A percentile compares a stretch with the other conserved stretches of the same genome.
These are phyloP conservation scores for Coracopsis vasa DNA, from an alignment of 2,113 vertebrate genomes.

Conservation along the genomic window DNA sequence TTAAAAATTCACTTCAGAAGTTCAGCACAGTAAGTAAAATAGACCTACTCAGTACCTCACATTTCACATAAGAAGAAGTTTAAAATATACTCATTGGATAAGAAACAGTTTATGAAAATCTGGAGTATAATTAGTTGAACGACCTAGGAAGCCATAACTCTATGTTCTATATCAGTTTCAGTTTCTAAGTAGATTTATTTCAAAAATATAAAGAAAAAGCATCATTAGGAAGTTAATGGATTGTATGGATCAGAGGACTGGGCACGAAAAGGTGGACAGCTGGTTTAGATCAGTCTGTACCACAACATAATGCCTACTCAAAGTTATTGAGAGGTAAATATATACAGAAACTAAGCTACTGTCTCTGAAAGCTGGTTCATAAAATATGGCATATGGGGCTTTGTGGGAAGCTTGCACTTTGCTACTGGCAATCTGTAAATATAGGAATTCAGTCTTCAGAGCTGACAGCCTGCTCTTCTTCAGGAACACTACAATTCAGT, in stretches of 20 bases:
- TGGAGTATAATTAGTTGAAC: not conserved
- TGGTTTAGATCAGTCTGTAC: not conserved
- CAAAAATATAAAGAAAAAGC: not conserved
- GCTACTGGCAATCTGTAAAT: conserved; percentile 1
- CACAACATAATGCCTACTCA: not conserved
- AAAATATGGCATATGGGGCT: not conserved
- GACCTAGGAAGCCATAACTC: not conserved
- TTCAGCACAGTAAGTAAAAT: not conserved
- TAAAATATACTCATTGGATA: not conserved
- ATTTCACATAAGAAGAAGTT: not conserved
- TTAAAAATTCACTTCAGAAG: not conserved
- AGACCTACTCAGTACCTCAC: not conserved
- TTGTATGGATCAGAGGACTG: not conserved
- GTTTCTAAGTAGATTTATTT: not conserved
- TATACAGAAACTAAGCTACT: not conserved
- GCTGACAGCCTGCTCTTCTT: not conserved
- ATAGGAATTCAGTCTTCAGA: not conserved
- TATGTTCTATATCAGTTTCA: not conserved
- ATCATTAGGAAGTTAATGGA: not conserved
- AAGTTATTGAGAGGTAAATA: not conserved
- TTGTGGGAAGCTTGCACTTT: not conserved
- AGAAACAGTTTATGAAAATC: not conserved
- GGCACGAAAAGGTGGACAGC: not conserved
- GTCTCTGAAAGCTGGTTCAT: not conserved
- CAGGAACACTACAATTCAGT: not conserved